These are phyloP conservation scores for Cherax quadricarinatus DNA, from an alignment of 1,140 invertebrate genomes.

Conservation along the genomic window DNA sequence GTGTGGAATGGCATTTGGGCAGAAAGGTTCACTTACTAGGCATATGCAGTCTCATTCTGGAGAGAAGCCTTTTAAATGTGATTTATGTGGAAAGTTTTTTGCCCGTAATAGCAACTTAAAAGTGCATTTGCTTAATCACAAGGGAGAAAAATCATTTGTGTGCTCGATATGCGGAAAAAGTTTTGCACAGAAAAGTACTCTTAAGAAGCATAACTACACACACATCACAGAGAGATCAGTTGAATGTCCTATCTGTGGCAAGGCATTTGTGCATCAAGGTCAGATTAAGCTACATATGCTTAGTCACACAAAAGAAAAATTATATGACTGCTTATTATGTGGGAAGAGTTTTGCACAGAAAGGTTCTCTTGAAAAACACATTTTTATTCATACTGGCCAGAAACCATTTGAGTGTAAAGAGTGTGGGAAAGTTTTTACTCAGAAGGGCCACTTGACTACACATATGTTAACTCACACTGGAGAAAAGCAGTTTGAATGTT, in stretches of 20 bases:
- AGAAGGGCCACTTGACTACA: neutral
- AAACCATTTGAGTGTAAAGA: neutral
- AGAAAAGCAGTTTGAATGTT: neutral
- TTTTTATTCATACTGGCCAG: neutral
- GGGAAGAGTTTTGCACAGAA: neutral
- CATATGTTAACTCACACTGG: conserved; percentile 10
- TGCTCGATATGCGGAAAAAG: neutral
- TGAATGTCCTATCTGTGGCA: neutral
- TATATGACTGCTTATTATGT: neutral
- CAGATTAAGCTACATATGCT: neutral
- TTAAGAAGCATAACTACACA: neutral
- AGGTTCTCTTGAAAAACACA: neutral
- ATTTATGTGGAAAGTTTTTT: conserved; percentile 1
- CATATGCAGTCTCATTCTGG: neutral
- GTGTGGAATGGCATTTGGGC: neutral
- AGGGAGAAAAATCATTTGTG: neutral
- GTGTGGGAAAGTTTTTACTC: neutral
- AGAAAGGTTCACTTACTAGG: neutral
- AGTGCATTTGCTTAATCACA: neutral
- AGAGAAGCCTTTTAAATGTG: neutral
- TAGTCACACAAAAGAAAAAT: neutral
- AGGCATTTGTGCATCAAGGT: neutral
- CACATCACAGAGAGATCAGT: neutral
- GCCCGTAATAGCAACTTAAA: neutral
- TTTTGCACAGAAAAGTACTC: neutral